Percentiles rank a stretch among this genome's conserved stretches.
phyloP scores from a whole-genome alignment of 2,888 invertebrate species.

The Omphaloscelis lunosa region DNA sequence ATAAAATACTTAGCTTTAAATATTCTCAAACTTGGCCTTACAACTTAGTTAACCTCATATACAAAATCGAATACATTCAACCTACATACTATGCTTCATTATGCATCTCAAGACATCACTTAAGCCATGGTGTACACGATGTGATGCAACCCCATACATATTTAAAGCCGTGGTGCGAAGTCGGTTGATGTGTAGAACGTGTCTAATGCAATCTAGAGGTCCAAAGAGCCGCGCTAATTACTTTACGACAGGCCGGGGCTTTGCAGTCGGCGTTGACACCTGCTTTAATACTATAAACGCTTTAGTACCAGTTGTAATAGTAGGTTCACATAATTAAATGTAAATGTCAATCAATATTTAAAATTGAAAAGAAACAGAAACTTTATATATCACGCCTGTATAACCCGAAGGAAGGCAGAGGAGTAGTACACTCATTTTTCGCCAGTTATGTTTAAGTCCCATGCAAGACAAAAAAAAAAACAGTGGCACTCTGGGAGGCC shows the following conservation, averaged over 20 bases:
- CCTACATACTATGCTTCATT: slow-evolving; percentile 18
- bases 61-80: not conserved
- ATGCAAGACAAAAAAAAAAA: too few species aligned
- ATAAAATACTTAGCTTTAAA: not conserved
- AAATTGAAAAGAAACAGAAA: not conserved
- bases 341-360: not conserved
- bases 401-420: not conserved
- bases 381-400: not conserved
- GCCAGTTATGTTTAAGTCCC: too few species aligned
- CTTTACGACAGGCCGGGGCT: slow-evolving; percentile 73
- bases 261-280: slow-evolving; percentile 43
- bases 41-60: not conserved
- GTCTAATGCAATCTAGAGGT: slow-evolving; percentile 82
- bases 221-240: slow-evolving; percentile 81
- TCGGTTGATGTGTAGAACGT: slow-evolving; percentile 67
- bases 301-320: not conserved
- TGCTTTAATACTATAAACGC: slow-evolving; percentile 21
- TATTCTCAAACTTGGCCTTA: not conserved
- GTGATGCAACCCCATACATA: slow-evolving; percentile 37
- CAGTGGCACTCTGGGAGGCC: too few species aligned
- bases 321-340: not conserved
- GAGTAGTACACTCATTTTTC: not conserved
- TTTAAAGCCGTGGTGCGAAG: slow-evolving; percentile 57
- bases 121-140: slow-evolving; percentile 21
- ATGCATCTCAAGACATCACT: slow-evolving; percentile 22